Percentiles rank a stretch among this genome's conserved stretches.
These are phyloP conservation scores for Cheilosia vulpina DNA, from an alignment of 2,888 invertebrate species.

Conservation along the genomic window DNA sequence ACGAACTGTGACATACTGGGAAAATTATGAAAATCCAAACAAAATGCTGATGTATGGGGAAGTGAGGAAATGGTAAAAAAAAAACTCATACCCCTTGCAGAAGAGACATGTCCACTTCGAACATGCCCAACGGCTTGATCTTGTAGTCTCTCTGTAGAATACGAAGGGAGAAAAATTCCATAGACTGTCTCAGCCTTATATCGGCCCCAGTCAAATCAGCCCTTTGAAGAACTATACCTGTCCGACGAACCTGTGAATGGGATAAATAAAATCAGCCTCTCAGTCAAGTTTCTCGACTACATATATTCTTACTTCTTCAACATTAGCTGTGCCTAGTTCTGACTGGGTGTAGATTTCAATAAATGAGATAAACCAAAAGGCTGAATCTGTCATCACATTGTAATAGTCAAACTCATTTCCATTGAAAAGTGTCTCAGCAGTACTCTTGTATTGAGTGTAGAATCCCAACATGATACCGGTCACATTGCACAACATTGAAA, in stretches of 20 bases:
- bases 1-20: too few species aligned
- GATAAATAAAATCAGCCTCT: not conserved
- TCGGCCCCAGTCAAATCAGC: constrained; percentile 78
- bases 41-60: too few species aligned
- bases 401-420: constrained; percentile 78
- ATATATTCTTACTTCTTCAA: constrained; percentile 73
- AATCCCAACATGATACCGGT: constrained; percentile 80
- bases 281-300: too few species aligned
- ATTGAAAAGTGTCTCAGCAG: constrained; percentile 79
- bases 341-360: constrained; percentile 78
- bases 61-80: too few species aligned
- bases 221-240: constrained; percentile 79
- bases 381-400: constrained; percentile 79
- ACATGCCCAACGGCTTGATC: constrained; percentile 80
- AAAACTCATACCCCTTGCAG: constrained; percentile 71
- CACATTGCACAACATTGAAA: constrained; percentile 80
- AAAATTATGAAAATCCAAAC: too few species aligned
- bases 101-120: constrained; percentile 79
- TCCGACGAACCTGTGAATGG: constrained; percentile 76
- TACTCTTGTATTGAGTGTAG: constrained; percentile 79
- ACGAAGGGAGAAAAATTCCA: constrained; percentile 79
- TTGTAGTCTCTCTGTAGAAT: constrained; percentile 78
- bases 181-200: constrained; percentile 78
- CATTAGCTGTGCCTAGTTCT: constrained; percentile 76
- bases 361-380: constrained; percentile 80